Conservation (phyloP, 2,113 vertebrate genomes). For the Platysternon megacephalum region DNA sequence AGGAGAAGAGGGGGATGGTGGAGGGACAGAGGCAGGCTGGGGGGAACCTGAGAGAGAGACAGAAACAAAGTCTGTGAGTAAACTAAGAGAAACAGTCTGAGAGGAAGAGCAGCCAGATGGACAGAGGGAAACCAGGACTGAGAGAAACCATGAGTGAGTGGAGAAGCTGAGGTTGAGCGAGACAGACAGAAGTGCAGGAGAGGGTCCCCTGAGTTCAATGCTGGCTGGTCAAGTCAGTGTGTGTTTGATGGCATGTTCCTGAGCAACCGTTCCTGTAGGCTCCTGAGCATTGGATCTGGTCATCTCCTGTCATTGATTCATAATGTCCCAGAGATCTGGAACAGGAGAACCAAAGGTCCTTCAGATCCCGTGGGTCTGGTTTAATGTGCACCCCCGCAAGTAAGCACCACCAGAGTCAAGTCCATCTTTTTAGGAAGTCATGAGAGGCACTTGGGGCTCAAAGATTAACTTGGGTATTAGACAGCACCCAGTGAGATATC, state of each 20-base stretch:
- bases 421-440: neutral
- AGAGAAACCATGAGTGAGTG: too few relatives aligned
- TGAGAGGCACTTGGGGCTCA: neutral
- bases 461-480: neutral
- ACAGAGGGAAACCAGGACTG: too few relatives aligned
- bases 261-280: too few relatives aligned
- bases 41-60: neutral
- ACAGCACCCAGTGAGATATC: too few relatives aligned
- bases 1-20: neutral
- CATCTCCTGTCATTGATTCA: too few relatives aligned
- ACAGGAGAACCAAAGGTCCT: neutral
- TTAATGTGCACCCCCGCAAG: neutral
- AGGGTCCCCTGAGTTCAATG: too few relatives aligned
- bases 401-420: neutral
- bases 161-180: too few relatives aligned
- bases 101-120: too few relatives aligned
- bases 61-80: neutral
- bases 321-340: neutral
- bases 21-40: neutral
- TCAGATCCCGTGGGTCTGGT: neutral
- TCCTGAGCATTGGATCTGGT: too few relatives aligned
- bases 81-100: neutral
- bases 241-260: too few relatives aligned
- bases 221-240: too few relatives aligned
- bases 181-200: too few relatives aligned